Conservation (phyloP, 2,797 vertebrate genomes). For the Chelon auratus region DNA sequence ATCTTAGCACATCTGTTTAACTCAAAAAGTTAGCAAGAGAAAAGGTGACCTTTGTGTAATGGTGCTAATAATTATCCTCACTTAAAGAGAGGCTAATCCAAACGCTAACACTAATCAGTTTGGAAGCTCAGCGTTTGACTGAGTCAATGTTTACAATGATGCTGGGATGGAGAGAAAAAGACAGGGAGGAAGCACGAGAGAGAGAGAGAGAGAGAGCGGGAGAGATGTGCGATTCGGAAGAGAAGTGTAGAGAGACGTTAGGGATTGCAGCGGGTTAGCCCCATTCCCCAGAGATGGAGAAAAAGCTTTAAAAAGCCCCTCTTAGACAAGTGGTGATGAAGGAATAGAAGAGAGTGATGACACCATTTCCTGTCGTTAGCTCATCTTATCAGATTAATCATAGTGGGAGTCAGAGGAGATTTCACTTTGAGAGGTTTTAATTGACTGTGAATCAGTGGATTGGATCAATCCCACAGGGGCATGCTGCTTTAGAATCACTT, state of each 20-base stretch:
- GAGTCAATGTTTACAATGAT: conserved; percentile 85
- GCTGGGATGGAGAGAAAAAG: conserved; percentile 67
- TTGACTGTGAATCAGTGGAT: conserved; percentile 86
- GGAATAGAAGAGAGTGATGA: conserved; percentile 84
- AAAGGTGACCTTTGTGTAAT: conserved; percentile 84
- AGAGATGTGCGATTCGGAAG: conserved; percentile 70
- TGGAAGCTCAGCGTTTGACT: conserved; percentile 79
- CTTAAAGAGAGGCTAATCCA: conserved; percentile 84
- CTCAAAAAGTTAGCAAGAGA: conserved; percentile 71
- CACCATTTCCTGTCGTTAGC: conserved; percentile 87
- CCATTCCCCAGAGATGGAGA: conserved; percentile 72
- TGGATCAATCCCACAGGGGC: conserved; percentile 82
- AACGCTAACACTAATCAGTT: conserved; percentile 84
- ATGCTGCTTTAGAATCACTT: conserved; percentile 82
- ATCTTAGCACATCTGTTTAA: conserved; percentile 58
- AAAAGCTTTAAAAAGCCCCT: conserved; percentile 85
- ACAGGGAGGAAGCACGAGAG: conserved; percentile 36
- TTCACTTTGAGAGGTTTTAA: conserved; percentile 87
- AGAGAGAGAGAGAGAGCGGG: conserved; percentile 47
- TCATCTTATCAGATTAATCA: conserved; percentile 87
- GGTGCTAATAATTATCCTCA: conserved; percentile 81
- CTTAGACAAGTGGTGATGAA: conserved; percentile 85
- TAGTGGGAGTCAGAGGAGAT: conserved; percentile 83
- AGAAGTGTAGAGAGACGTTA: conserved; percentile 77
- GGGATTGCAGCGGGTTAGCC: conserved; percentile 84